phyloP scores from a whole-genome alignment of 1,140 invertebrate species.

The Druon quercuslanigerum region DNA sequence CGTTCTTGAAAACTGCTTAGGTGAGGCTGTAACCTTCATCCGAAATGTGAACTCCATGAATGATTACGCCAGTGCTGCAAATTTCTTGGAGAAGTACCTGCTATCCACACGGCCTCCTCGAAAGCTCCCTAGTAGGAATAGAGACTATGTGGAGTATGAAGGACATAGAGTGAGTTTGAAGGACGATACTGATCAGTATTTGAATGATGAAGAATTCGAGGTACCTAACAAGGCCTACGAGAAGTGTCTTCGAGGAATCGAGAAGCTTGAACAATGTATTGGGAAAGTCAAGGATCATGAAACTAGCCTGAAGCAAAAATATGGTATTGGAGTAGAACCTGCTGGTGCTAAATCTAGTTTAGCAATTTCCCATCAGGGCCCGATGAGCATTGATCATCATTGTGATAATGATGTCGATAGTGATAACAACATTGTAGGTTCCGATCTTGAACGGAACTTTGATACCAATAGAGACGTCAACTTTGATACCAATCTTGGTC shows the following conservation, averaged over 20 bases:
- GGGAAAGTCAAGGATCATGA: constrained; percentile 55
- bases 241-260: constrained; percentile 59
- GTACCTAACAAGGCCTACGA: constrained; percentile 55
- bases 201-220: constrained; percentile 39
- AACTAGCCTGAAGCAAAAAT: constrained; percentile 53
- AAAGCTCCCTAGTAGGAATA: not conserved
- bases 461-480: not conserved
- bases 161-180: constrained; percentile 38
- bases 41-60: constrained; percentile 62
- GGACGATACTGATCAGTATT: constrained; percentile 44
- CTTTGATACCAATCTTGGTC: not conserved
- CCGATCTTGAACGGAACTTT: not conserved
- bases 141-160: constrained; percentile 39
- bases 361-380: constrained; percentile 56
- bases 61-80: constrained; percentile 52
- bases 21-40: constrained; percentile 61
- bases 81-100: constrained; percentile 35
- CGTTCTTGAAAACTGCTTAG: constrained; percentile 59
- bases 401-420: not conserved
- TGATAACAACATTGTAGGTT: not conserved
- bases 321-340: constrained; percentile 56
- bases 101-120: not conserved
- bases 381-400: not conserved
- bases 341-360: constrained; percentile 59
- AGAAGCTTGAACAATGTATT: constrained; percentile 61